phyloP scores from a whole-genome alignment of 1,140 invertebrate genomes.

The Bombus affinis region DNA sequence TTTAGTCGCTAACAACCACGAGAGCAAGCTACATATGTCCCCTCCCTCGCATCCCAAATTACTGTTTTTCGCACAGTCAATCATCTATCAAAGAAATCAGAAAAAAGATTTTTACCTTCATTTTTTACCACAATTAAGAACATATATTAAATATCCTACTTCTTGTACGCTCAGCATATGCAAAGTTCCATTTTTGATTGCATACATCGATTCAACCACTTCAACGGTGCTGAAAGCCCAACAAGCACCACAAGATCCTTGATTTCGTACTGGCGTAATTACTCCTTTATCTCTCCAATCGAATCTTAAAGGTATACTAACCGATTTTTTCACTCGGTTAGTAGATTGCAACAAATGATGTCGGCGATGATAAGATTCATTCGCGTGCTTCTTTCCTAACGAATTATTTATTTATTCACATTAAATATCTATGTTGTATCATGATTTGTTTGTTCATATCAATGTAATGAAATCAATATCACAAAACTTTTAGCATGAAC shows the following conservation, averaged over 20 bases:
- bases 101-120: neutral
- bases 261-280: conserved; percentile 88
- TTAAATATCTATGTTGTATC: neutral
- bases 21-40: conserved; percentile 89
- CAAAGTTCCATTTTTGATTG: conserved; percentile 86
- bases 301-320: conserved; percentile 69
- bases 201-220: conserved; percentile 90
- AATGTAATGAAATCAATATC: neutral
- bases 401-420: neutral
- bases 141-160: conserved; percentile 72
- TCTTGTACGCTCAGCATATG: conserved; percentile 89
- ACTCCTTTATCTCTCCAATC: conserved; percentile 87
- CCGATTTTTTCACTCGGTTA: conserved; percentile 66
- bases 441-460: neutral
- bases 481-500: too few species aligned
- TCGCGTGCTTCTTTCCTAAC: conserved; percentile 51
- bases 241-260: conserved; percentile 92
- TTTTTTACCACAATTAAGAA: neutral
- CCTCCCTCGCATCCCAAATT: conserved; percentile 92
- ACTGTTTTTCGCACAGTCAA: conserved; percentile 90
- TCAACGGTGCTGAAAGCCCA: conserved; percentile 93
- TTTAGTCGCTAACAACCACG: conserved; percentile 87
- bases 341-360: conserved; percentile 36
- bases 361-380: conserved; percentile 61
- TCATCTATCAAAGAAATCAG: conserved; percentile 82